Evolutionary conservation across 2,797 vertebrate genomes (phyloP), one percentile per base, ranked within the genome.

Genomic region (Kryptopterus vitreolus): DNA sequence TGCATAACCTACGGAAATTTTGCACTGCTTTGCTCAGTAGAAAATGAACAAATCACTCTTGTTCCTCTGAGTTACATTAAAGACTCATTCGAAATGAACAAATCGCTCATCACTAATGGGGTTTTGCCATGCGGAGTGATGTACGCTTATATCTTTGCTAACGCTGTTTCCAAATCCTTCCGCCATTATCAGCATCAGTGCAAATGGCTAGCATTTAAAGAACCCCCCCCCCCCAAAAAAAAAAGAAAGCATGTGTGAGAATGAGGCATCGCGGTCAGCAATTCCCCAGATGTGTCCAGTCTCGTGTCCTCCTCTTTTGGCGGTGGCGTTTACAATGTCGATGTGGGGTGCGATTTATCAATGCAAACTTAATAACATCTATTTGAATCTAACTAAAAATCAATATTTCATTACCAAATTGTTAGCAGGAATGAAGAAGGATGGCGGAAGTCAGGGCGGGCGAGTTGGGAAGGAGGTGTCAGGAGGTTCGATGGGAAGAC

Each of bases 331-430:
- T 95, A 94, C 93, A 94, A 92, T 76, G 93, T 92, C 86, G 92
- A 91, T 93, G 90, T 24, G 93, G 92, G 88, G 94, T 95, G 93
- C 94, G 92, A 98, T 99, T 98, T 98, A 98, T 99, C 98, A 99
- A 99, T 99, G 97, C 97, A 99, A 99, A 99, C 96, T 97, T 99
- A 99, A 99, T 98, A 98, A 98, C 96, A 98, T 98, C 98, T 96
- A 99, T 99, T 98, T 99, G 96, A 98, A 99, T 99, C 97, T 99
- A 99, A 99, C 97, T 96, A 99, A 99, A 99, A 99, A 99, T 99
- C 98, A 98, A 99, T 99, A 99, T 99, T 99, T 99, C 98, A 99
- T 99, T 99, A 99, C 97, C 97, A 99, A 99, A 99, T 99, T 99
- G 97, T 99, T 99, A 98, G 96, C 89, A 91, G 95, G 96, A 98